phyloP scores from a whole-genome alignment of 2,113 vertebrate species.

The Cheilinus undulatus region DNA sequence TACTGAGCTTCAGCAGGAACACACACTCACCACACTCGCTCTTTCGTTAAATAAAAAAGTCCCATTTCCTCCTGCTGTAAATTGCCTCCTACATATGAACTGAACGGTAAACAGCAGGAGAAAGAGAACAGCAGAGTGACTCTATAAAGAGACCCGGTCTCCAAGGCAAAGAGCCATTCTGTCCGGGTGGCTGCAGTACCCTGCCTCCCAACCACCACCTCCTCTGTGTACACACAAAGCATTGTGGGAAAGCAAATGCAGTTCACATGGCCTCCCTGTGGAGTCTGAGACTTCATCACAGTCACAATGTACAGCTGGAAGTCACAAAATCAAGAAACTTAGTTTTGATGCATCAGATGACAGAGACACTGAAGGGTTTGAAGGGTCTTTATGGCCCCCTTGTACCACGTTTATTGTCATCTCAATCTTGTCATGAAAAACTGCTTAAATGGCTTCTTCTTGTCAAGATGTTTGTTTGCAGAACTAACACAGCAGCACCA shows the following conservation, averaged over 20 bases:
- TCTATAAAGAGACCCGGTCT: constrained; percentile 51
- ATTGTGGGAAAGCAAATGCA: constrained; percentile 60
- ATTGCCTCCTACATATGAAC: constrained; percentile 40
- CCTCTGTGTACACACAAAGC: constrained; percentile 48
- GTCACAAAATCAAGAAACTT: background rate
- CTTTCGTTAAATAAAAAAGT: background rate
- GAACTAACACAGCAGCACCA: too few relatives aligned
- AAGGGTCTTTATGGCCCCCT: too few relatives aligned
- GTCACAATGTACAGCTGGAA: background rate
- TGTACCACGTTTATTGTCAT: too few relatives aligned
- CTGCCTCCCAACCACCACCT: background rate
- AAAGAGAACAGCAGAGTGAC: constrained; percentile 41
- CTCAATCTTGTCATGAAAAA: too few relatives aligned
- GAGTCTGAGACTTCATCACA: constrained; percentile 6
- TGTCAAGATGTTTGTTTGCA: too few relatives aligned
- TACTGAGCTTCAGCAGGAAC: background rate
- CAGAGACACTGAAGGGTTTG: too few relatives aligned
- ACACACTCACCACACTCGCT: constrained; percentile 21
- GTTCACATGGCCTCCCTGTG: constrained; percentile 42
- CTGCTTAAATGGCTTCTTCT: too few relatives aligned
- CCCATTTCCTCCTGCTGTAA: constrained; percentile 3
- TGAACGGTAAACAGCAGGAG: constrained; percentile 63
- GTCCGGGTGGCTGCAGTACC: constrained; percentile 6
- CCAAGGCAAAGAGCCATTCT: constrained; percentile 59
- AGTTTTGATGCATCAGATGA: too few relatives aligned